phyloP scores from a whole-genome alignment of 1,140 invertebrate species.

The Armadillidium nasatum region DNA sequence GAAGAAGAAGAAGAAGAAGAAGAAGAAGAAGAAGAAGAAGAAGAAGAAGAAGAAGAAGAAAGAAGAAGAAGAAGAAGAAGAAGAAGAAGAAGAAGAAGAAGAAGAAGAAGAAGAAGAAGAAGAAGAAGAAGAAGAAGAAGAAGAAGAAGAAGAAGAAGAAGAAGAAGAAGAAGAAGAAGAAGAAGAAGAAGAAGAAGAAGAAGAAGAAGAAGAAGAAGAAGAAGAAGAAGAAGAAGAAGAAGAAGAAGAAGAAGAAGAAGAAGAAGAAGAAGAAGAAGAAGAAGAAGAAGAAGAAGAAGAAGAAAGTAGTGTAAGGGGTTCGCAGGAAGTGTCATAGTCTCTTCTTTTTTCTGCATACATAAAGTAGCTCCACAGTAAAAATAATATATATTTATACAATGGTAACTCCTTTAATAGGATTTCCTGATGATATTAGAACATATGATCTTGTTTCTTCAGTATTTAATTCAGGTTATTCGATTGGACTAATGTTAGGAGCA shows the following conservation, averaged over 20 bases:
- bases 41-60: constrained; percentile 1
- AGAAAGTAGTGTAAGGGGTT: background rate
- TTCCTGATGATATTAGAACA: too few relatives aligned
- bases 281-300: constrained; percentile 1
- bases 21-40: constrained; percentile 1
- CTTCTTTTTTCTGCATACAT: too few relatives aligned
- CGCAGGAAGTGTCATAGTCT: too few relatives aligned
- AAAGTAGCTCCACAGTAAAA: too few relatives aligned
- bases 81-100: background rate
- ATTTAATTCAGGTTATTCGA: too few relatives aligned
- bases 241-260: background rate
- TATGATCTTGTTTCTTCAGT: too few relatives aligned
- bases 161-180: background rate
- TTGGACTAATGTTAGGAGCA: too few relatives aligned
- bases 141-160: background rate
- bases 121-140: constrained; percentile 1
- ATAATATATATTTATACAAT: too few relatives aligned
- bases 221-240: background rate
- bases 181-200: background rate
- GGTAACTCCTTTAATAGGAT: too few relatives aligned
- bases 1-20: background rate
- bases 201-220: background rate
- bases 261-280: background rate
- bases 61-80: background rate
- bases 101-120: background rate